Conservation (phyloP, 1,140 invertebrate genomes). For the Dendrolimus kikuchii region DNA sequence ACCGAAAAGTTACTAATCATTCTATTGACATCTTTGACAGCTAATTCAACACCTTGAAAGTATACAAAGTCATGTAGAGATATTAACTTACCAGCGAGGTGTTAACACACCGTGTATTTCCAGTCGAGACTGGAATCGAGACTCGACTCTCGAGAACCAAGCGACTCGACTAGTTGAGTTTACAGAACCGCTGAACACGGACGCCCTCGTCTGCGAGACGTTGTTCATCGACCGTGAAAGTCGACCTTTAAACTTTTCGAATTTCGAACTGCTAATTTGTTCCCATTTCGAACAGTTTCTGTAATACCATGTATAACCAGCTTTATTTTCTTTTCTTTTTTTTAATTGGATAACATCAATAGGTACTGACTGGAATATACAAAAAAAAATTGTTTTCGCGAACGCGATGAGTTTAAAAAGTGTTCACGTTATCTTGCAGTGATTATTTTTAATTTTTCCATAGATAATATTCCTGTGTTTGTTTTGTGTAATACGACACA, state of each 20-base stretch:
- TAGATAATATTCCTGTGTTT: slow-evolving; percentile 15
- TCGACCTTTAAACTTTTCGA: slow-evolving; percentile 6
- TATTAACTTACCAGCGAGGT: background rate
- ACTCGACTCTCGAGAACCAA: slow-evolving; percentile 2
- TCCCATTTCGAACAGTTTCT: too few species aligned
- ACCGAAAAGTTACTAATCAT: too few species aligned
- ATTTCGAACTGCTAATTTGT: background rate
- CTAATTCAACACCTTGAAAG: too few species aligned
- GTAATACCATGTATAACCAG: too few species aligned
- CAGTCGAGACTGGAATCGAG: background rate
- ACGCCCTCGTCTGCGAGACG: slow-evolving; percentile 8
- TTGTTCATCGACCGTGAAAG: slow-evolving; percentile 5
- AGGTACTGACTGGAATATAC: too few species aligned
- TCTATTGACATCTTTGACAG: too few species aligned
- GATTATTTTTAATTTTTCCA: slow-evolving; percentile 8
- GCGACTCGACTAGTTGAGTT: slow-evolving; percentile 10
- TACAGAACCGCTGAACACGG: slow-evolving; percentile 11
- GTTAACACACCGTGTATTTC: slow-evolving; percentile 3
- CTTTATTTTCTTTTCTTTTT: too few species aligned
- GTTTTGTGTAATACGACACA: slow-evolving; percentile 18
- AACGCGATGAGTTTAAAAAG: background rate
- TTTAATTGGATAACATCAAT: too few species aligned
- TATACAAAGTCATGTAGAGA: too few species aligned
- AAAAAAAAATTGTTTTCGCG: too few species aligned
- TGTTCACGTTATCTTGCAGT: slow-evolving; percentile 4